Conservation (phyloP, 2,113 vertebrate species). For the Gulo gulo region DNA sequence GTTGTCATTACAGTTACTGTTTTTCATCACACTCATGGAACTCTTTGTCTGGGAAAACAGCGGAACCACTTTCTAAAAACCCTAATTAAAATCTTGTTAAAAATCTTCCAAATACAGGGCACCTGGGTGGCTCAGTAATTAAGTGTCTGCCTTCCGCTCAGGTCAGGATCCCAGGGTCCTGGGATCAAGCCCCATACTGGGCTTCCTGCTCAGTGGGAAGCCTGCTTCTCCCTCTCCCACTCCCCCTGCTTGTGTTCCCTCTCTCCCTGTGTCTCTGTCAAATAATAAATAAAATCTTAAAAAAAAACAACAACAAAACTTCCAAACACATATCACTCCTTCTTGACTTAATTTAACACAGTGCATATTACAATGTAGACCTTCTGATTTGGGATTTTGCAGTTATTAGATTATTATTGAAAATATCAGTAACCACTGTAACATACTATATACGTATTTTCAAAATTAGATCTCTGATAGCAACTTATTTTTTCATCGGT, state of each 20-base stretch:
- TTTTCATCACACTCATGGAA: not conserved
- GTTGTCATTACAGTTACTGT: not conserved
- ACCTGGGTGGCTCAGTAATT: no score
- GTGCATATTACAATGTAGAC: not conserved
- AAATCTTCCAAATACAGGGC: not conserved
- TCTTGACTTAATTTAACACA: not conserved
- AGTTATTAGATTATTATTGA: not conserved
- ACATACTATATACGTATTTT: not conserved
- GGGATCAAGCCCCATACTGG: no score
- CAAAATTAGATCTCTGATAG: not conserved
- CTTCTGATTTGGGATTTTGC: not conserved
- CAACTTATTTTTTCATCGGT: not conserved
- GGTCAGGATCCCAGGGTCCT: no score
- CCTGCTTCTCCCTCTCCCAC: no score
- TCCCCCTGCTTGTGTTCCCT: no score
- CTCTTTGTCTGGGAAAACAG: not conserved
- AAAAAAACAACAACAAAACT: not conserved
- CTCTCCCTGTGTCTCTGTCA: no score
- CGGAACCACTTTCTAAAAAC: not conserved
- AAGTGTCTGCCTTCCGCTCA: no score
- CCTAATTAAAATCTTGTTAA: not conserved
- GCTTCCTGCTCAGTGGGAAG: no score
- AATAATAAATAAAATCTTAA: no score
- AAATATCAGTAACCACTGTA: not conserved
- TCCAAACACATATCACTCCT: not conserved